Percentiles rank a stretch among this genome's conserved stretches.
These are phyloP conservation scores for Onchidella celtica DNA, from an alignment of 2,888 invertebrate genomes.

Conservation along the genomic window DNA sequence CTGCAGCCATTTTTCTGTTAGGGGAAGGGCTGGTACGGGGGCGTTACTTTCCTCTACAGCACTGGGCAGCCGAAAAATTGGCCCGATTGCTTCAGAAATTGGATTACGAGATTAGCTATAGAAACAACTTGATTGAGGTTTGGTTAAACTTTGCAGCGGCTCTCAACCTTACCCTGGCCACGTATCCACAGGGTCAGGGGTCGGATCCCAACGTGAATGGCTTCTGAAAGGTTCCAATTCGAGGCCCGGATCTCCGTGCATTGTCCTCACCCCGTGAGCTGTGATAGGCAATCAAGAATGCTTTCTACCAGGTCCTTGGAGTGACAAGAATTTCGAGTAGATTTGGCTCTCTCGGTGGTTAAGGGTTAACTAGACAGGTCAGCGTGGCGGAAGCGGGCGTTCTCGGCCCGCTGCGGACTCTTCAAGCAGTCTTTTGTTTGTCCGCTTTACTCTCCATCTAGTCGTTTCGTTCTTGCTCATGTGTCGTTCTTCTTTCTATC, in stretches of 20 bases:
- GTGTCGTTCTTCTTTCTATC: too few species aligned
- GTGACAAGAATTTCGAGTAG: background rate
- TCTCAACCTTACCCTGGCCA: constrained; percentile 33
- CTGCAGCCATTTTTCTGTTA: too few species aligned
- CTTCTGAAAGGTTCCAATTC: constrained; percentile 28
- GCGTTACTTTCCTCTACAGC: too few species aligned
- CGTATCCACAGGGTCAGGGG: constrained; percentile 30
- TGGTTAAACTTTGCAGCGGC: background rate
- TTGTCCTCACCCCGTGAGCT: constrained; percentile 28
- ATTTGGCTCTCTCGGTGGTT: background rate
- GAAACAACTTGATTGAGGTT: constrained; percentile 31
- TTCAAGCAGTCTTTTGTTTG: too few species aligned
- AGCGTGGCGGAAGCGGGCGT: background rate
- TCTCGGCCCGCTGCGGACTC: too few species aligned
- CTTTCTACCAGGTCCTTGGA: background rate
- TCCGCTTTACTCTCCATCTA: background rate
- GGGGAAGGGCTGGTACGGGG: too few species aligned
- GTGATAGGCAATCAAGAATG: constrained; percentile 34
- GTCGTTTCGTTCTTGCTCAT: too few species aligned
- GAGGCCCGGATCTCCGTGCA: constrained; percentile 6
- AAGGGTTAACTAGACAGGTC: constrained; percentile 9
- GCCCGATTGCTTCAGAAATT: background rate
- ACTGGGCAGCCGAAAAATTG: background rate
- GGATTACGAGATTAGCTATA: background rate
- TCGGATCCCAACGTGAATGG: constrained; percentile 16